phyloP scores from a whole-genome alignment of 2,113 vertebrate genomes.

The Stegostoma tigrinum region DNA sequence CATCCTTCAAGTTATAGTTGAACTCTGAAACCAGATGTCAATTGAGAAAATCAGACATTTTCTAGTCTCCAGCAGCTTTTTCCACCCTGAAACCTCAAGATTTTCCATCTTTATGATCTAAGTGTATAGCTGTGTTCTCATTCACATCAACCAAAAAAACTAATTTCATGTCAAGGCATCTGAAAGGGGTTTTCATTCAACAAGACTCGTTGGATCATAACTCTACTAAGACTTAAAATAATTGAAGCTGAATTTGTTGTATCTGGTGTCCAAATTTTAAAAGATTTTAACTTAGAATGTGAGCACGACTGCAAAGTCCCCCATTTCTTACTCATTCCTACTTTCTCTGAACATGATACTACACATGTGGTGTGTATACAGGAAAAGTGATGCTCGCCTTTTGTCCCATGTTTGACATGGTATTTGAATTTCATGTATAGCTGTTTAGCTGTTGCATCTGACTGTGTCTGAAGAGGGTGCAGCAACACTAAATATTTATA shows the following conservation, averaged over 20 bases:
- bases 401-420: background rate
- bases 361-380: background rate
- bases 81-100: background rate
- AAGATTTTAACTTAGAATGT: background rate
- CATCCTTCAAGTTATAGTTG: background rate
- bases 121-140: background rate
- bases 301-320: background rate
- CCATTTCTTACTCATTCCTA: background rate
- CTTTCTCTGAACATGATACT: background rate
- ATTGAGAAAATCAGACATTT: background rate
- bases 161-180: background rate
- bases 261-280: background rate
- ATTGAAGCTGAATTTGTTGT: background rate
- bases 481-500: background rate
- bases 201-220: background rate
- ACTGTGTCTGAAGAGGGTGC: background rate
- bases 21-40: background rate
- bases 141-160: background rate
- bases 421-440: background rate
- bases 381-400: background rate
- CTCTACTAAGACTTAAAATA: background rate
- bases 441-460: background rate
- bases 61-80: background rate
- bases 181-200: background rate
- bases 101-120: background rate